Base-by-base conservation (phyloP, 2,888 invertebrate genomes). In the Napeogenes inachia region DNA sequence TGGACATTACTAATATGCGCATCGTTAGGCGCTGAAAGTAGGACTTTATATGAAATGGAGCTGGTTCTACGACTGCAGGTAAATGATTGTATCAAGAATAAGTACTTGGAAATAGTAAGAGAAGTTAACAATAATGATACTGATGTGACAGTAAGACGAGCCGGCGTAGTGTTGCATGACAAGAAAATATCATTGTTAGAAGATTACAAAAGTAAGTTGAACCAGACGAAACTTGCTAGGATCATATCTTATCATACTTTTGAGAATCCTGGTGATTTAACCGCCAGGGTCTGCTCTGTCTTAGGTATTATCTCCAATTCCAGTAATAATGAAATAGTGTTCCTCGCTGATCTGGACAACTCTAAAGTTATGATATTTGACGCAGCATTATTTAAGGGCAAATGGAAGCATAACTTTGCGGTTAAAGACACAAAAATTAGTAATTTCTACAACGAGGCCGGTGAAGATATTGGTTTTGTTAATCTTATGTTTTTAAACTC, bases 341-440 rank as follows among this genome's bases (percentile, higher is more conserved):
- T 75, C 0, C 71, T 86, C 0, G 70, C 63, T 4, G 89, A 89
- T 57, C 63, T 89, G 13, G 72, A 76, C 4, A 74, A 75, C 0
- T 75, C 79, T 0, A 61, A 68, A 0, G 50, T 85, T 1, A 67
- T 87, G 2, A 73, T 87, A 59, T 70, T 87, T 4, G 89, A 89
- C 58, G 84, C 84, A 3, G 61, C 89, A 46, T 85, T 80, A 63
- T 89, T 89, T 69, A 86, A 84, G 73, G 87, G 87, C 1, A 59
- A 71, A 2, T 90, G 89, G 89, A 73, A 74, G 38, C 65, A 64
- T 2, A 72, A 76, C 0, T 88, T 89, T 56, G 69, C 74, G 0
- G 68, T 72, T 6, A 73, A 75, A 6, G 76, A 82, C 1, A 88
- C 89, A 0, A 77, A 81, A 63, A 13, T 63, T 0, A 76, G 73